Evolutionary conservation across 2,888 invertebrate genomes (phyloP).

Genomic region (Hemicrepidius hirtus): DNA sequence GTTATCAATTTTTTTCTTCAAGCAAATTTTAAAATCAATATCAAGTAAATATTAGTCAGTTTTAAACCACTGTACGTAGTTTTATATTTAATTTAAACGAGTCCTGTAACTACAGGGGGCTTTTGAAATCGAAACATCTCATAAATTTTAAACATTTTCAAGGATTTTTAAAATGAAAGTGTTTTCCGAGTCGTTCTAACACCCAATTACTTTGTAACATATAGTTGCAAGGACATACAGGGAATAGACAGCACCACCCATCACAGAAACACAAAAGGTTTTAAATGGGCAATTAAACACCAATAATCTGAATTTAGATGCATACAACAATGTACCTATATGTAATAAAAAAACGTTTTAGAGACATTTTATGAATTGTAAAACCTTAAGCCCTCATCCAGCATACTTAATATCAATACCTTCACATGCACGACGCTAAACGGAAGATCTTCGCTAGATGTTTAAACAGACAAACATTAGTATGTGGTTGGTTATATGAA

Average conservation of each 20-base stretch:
- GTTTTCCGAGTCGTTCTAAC: neutral
- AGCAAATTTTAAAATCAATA: slow-evolving; percentile 1
- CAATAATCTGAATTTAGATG: slow-evolving; percentile 10
- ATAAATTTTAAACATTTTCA: neutral
- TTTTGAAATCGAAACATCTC: neutral
- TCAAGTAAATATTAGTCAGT: neutral
- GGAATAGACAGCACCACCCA: neutral
- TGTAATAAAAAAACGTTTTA: slow-evolving; percentile 5
- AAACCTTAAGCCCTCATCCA: slow-evolving; percentile 14
- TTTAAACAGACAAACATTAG: slow-evolving; percentile 35
- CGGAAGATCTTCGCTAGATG: slow-evolving; percentile 14
- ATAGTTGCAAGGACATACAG: neutral
- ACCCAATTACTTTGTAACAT: neutral
- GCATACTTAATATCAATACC: slow-evolving; percentile 28
- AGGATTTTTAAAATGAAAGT: slow-evolving; percentile 6
- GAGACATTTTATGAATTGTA: slow-evolving; percentile 22
- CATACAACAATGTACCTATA: neutral
- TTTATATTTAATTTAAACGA: slow-evolving; percentile 17
- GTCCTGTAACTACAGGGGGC: neutral
- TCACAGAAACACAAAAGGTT: slow-evolving; percentile 10
- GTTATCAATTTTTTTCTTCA: slow-evolving; percentile 2
- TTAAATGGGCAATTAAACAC: slow-evolving; percentile 12
- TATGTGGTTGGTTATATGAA: slow-evolving; percentile 38
- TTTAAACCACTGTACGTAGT: neutral
- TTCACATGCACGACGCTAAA: slow-evolving; percentile 31